Conservation (phyloP, 2,113 vertebrate species). For the Alosa alosa region DNA sequence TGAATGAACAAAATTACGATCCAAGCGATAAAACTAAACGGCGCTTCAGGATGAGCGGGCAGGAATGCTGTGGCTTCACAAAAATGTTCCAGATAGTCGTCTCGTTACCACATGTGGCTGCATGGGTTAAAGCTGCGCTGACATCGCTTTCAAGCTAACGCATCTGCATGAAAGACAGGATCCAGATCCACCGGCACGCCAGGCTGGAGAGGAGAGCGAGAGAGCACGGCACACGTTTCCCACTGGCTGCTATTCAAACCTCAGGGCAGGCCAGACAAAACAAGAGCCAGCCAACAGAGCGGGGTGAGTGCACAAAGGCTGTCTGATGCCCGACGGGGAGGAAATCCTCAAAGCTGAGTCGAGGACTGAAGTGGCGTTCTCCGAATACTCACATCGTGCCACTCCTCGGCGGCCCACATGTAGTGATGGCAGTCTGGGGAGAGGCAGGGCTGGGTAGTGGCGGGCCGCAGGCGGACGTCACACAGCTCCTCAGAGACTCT, state of each 20-base stretch:
- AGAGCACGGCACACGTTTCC: not conserved
- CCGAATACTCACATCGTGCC: conserved; percentile 77
- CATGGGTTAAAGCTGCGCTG: not conserved
- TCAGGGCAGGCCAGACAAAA: not conserved
- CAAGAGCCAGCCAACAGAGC: not conserved
- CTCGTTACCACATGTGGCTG: not conserved
- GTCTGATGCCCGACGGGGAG: not conserved
- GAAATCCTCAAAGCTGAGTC: not conserved
- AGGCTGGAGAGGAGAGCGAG: not conserved
- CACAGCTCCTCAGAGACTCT: conserved; percentile 73
- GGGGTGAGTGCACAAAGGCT: not conserved
- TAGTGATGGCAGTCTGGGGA: conserved; percentile 68
- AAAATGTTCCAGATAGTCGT: not conserved
- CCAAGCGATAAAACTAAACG: conserved; percentile 25
- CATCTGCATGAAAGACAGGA: not conserved
- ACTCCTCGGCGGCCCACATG: conserved; percentile 72
- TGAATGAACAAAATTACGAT: conserved; percentile 5
- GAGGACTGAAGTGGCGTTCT: not conserved
- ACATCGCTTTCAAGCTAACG: not conserved
- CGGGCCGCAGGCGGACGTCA: conserved; percentile 51
- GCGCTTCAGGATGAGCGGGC: not conserved
- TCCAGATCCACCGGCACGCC: not conserved
- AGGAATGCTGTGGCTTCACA: not conserved
- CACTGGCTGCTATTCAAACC: not conserved
- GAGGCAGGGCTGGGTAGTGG: conserved; percentile 65